phyloP scores from a whole-genome alignment of 2,888 invertebrate genomes.

The Minunthozetes semirufus region DNA sequence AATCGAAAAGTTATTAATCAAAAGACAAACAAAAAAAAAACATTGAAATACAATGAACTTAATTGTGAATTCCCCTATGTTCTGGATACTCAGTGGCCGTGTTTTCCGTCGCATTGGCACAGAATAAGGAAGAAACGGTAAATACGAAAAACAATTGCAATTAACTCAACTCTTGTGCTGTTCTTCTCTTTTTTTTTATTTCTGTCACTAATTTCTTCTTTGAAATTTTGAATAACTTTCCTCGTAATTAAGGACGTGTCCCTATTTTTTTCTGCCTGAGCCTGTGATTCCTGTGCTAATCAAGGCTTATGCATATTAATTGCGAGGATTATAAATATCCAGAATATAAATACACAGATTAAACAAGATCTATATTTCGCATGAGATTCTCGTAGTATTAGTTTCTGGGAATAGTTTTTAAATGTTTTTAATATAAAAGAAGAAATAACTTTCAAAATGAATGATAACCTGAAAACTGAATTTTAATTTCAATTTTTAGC shows the following conservation, averaged over 20 bases:
- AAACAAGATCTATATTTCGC: neutral
- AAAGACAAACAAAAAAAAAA: neutral
- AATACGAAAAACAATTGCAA: neutral
- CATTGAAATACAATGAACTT: neutral
- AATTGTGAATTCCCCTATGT: neutral
- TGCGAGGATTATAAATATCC: too few relatives aligned
- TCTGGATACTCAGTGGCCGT: slow-evolving; percentile 25
- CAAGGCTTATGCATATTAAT: neutral
- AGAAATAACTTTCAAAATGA: neutral
- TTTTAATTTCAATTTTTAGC: neutral
- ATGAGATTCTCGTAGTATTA: neutral
- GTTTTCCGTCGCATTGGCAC: slow-evolving; percentile 21
- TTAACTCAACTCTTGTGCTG: neutral
- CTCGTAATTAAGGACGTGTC: slow-evolving; percentile 30
- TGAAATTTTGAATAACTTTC: slow-evolving; percentile 8
- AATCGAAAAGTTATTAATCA: too few relatives aligned
- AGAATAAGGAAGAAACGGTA: slow-evolving; percentile 31
- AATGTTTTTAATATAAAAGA: neutral
- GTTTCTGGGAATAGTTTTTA: neutral
- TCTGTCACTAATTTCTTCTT: neutral
- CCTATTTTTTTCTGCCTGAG: neutral
- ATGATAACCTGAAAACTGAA: neutral
- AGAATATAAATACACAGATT: too few relatives aligned
- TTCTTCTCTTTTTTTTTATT: neutral
- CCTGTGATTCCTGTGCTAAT: neutral